Conservation (phyloP, 1,140 invertebrate species). For the Atta colombica region DNA sequence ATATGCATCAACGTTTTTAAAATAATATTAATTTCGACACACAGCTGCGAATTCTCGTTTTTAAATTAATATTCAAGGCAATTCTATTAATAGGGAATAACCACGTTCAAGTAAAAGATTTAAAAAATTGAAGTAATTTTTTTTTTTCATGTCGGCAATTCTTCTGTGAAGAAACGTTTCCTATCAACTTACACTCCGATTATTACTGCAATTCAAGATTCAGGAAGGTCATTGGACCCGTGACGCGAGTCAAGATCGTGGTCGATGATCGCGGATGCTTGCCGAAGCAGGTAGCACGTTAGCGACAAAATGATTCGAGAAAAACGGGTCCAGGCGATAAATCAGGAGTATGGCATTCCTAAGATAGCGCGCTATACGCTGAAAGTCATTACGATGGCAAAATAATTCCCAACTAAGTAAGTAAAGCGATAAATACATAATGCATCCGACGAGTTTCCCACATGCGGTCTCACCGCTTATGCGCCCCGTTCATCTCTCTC, state of each 20-base stretch:
- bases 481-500: conserved; percentile 25
- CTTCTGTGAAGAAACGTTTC: not conserved
- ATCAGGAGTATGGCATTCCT: conserved; percentile 80
- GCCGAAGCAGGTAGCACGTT: conserved; percentile 62
- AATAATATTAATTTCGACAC: not conserved
- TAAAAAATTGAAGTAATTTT: not conserved
- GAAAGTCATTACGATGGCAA: conserved; percentile 83
- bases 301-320: conserved; percentile 76
- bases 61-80: not conserved
- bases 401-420: conserved; percentile 85
- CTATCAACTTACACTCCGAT: not conserved
- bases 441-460: conserved; percentile 84
- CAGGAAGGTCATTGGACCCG: conserved; percentile 53
- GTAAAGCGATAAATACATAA: conserved; percentile 86
- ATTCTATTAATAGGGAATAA: not conserved
- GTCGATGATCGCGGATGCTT: conserved; percentile 30
- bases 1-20: not conserved
- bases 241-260: conserved; percentile 1
- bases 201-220: conserved; percentile 13
- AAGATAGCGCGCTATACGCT: conserved; percentile 73
- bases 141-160: conserved; percentile 7
- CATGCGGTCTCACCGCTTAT: conserved; percentile 67
- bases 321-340: conserved; percentile 77
- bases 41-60: not conserved
- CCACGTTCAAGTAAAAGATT: not conserved